Evolutionary conservation across 2,888 invertebrate species (phyloP).

Genomic region (Mystacides longicornis): DNA sequence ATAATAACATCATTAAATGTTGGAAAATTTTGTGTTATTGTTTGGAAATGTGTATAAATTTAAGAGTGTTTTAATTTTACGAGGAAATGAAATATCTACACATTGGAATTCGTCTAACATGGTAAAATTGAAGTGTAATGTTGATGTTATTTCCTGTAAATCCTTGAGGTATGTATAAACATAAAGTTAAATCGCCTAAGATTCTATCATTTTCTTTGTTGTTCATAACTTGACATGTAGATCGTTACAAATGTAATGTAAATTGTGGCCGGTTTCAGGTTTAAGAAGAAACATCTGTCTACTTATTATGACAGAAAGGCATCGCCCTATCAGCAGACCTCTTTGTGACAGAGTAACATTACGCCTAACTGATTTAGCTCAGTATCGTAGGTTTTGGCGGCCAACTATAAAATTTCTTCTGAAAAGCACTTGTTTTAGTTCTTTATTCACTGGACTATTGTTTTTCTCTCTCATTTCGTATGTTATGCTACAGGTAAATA

Average conservation of each 20-base stretch:
- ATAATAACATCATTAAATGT: too few relatives aligned
- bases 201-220: too few relatives aligned
- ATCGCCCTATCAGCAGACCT: neutral
- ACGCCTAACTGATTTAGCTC: constrained; percentile 5
- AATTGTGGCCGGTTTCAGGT: too few relatives aligned
- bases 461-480: constrained; percentile 9
- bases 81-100: too few relatives aligned
- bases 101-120: too few relatives aligned
- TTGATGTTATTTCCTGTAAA: neutral
- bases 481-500: constrained; percentile 12
- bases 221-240: too few relatives aligned
- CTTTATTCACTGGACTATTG: constrained; percentile 8
- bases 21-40: too few relatives aligned
- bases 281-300: neutral
- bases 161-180: neutral
- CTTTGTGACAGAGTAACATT: neutral
- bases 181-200: too few relatives aligned
- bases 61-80: too few relatives aligned
- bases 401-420: constrained; percentile 16
- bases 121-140: neutral
- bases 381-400: constrained; percentile 16
- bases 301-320: constrained; percentile 2
- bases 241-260: too few relatives aligned
- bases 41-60: too few relatives aligned
- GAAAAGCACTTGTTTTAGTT: constrained; percentile 4